Base-by-base conservation (phyloP, 2,797 vertebrate genomes). In the Otolemur crassicaudatus region DNA sequence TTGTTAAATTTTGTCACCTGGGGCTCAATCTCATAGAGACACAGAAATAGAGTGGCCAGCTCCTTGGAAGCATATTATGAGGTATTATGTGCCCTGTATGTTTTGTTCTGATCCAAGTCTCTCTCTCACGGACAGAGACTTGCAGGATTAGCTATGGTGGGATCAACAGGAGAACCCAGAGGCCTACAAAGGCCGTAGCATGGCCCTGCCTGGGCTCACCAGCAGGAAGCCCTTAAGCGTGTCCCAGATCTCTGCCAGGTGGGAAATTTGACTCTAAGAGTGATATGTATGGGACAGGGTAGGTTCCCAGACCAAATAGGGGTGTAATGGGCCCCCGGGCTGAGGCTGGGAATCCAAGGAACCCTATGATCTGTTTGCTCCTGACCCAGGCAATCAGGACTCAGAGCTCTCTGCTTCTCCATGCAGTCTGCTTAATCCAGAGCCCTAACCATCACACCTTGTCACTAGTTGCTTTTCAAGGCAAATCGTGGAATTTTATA, bases 231-330 rank as follows among this genome's bases (percentile, higher is more conserved):
- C 56, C 9, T 37, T 5, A 1, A 9, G n/a, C 9, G 16, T 31
- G 34, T 63, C n/a, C 25, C 8, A 14, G 34, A 37, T 25, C 20
- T 31, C 20, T 43, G 2, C 0, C 1, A 63, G 31, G 34, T 1
- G 5, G 43, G 49, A 22, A 16, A 19, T 27, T 8, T 53, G 58
- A 83, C 60, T 88, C 37, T 49, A 58, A 23, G 22, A 17, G 53
- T 29, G 19, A 23, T 19, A 72, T 20, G 29, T 31, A 20, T 1
- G n/a, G 23, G 58, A 20, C 5, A 34, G 11, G 34, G 46, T 3
- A 16, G 37, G 25, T 31, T 53, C 83, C 23, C 12, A 27, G n/a
- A 34, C 67, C 56, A 14, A 2, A 0, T 1, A 25, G 72, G 43
- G 22, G 8, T 1, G 3, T 3, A 20, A 53, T 6, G 46, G 34